phyloP scores from a whole-genome alignment of 2,888 invertebrate species.

The Busseola fusca region DNA sequence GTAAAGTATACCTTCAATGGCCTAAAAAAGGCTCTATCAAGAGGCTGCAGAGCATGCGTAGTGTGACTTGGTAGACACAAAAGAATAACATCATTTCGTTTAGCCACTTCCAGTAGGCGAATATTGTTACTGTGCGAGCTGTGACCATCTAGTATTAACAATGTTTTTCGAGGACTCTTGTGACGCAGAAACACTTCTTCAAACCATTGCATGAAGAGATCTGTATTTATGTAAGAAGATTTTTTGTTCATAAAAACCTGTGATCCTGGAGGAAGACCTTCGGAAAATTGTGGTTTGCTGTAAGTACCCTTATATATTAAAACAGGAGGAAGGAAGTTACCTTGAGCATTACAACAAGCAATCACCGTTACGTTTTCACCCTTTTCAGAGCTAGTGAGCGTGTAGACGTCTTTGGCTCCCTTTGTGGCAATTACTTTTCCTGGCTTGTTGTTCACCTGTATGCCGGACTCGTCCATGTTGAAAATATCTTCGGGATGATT shows the following conservation, averaged over 20 bases:
- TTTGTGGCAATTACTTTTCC: constrained; percentile 68
- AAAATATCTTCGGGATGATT: constrained; percentile 66
- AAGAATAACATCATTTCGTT: not conserved
- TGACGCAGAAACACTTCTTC: not conserved
- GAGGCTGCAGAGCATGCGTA: constrained; percentile 1
- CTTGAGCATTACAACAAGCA: constrained; percentile 70
- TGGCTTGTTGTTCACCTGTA: constrained; percentile 69
- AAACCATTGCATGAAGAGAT: not conserved
- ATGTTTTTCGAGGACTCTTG: not conserved
- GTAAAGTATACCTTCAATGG: not conserved
- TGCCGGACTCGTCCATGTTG: constrained; percentile 71
- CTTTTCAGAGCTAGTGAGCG: constrained; percentile 42
- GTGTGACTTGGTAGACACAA: not conserved
- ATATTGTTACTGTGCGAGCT: not conserved
- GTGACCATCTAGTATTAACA: not conserved
- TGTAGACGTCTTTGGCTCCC: constrained; percentile 60
- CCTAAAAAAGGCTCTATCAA: not conserved
- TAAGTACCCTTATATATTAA: constrained; percentile 29
- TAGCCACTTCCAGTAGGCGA: not conserved
- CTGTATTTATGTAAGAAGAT: not conserved
- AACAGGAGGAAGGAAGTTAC: constrained; percentile 46
- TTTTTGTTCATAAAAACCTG: not conserved
- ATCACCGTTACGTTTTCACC: constrained; percentile 66
- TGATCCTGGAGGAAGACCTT: constrained; percentile 21
- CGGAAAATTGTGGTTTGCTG: constrained; percentile 27